Conservation (phyloP, 2,888 invertebrate species). For the Apoda limacodes region DNA sequence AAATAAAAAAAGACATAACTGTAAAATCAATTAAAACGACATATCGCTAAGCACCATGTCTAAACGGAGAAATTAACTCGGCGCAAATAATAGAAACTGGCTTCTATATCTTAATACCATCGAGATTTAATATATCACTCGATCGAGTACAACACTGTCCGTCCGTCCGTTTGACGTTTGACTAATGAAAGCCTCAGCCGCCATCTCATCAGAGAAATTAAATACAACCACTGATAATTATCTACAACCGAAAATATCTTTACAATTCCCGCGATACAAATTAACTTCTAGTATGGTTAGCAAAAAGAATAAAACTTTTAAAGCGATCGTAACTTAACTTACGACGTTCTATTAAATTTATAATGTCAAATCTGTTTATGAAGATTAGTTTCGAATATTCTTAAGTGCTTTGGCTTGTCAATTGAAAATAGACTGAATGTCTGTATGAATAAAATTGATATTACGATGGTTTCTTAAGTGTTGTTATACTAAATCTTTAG, state of each 20-base stretch:
- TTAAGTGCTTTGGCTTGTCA: not conserved
- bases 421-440: constrained; percentile 10
- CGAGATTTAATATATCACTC: constrained; percentile 41
- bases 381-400: constrained; percentile 5
- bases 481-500: constrained; percentile 13
- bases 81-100: constrained; percentile 25
- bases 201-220: constrained; percentile 29
- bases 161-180: constrained; percentile 26
- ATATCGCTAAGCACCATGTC: constrained; percentile 22
- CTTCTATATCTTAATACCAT: constrained; percentile 38
- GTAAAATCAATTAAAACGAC: constrained; percentile 25
- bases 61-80: constrained; percentile 30
- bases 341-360: constrained; percentile 15
- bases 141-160: constrained; percentile 33
- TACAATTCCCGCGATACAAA: constrained; percentile 6
- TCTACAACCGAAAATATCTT: constrained; percentile 22
- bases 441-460: constrained; percentile 12
- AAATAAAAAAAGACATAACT: too few species aligned
- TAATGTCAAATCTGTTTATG: constrained; percentile 17
- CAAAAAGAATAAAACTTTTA: constrained; percentile 15
- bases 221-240: constrained; percentile 37
- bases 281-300: constrained; percentile 12
- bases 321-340: constrained; percentile 11
- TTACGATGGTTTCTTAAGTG: constrained; percentile 9
- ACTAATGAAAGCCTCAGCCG: constrained; percentile 37